Evolutionary conservation across 2,888 invertebrate species (phyloP), one percentile per base, ranked within the genome.

Genomic region (Hirtodrosophila duncani): DNA sequence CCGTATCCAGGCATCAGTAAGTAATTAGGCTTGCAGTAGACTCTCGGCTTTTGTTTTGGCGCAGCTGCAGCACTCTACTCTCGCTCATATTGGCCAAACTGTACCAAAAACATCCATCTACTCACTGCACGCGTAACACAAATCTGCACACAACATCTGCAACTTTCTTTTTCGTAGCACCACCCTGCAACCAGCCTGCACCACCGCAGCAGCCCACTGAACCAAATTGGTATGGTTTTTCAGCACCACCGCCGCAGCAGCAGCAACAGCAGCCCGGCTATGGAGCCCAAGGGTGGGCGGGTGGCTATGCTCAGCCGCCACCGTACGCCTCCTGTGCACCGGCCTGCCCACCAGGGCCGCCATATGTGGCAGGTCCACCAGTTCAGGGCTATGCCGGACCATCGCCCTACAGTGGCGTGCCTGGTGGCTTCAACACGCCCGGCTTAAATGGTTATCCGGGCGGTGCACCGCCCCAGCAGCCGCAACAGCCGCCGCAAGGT

Each of bases 1-100:
- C 98, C 98, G 2, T 98, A 98, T 88, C 97, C 97, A 9, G 98
- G 98, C 49, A 92, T 98, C 63, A 91, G 87, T 86, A 83, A 81
- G 87, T 87, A 18, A 4, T 20, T 4, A 23, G 5, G 21, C 27
- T 13, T n/a, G 3, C 17, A 10, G 6, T 6, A 9, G 24, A 31
- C 39, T 67, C 84, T 84, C 84, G 85, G 84, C 84, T 83, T 85
- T 83, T 85, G 84, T 81, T 69, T 27, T 34, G 46, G 34, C 52
- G 46, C 44, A 50, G 36, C 41, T 31, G 6, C 23, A 17, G 30
- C 14, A 24, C 44, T 52, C 36, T n/a, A 20, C 23, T 18, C 27
- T 11, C 20, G 20, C 38, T 45, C 36, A 38, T 55, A 56, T 69
- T 59, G 48, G 41, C 42, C 23, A 31, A 39, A 46, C n/a, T 30